phyloP scores from a whole-genome alignment of 2,113 vertebrate genomes.

The Patagioenas fasciata region DNA sequence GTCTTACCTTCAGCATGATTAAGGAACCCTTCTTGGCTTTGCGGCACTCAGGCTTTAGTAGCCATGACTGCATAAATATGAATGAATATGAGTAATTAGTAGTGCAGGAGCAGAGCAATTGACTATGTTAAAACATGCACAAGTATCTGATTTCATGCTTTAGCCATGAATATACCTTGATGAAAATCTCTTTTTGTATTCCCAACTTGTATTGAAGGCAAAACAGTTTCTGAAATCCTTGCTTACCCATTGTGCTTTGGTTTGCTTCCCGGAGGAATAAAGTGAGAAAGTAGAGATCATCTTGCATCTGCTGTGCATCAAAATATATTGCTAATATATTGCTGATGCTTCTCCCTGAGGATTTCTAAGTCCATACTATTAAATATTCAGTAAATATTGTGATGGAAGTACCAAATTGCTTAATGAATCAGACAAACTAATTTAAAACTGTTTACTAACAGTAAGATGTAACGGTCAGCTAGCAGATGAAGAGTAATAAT shows the following conservation, averaged over 20 bases:
- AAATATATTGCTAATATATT: background rate
- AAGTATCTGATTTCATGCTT: background rate
- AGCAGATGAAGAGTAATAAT: background rate
- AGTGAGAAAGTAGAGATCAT: background rate
- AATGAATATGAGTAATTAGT: background rate
- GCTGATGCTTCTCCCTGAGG: background rate
- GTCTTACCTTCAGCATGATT: background rate
- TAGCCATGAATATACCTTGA: background rate
- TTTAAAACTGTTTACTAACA: background rate
- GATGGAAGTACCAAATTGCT: background rate
- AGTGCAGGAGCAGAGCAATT: background rate
- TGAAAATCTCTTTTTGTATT: background rate
- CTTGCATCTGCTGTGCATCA: background rate
- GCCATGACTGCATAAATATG: background rate
- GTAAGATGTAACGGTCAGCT: background rate
- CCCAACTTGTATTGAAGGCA: background rate
- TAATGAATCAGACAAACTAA: background rate
- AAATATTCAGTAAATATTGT: background rate
- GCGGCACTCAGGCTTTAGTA: background rate
- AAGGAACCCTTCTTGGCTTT: background rate
- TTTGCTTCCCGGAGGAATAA: background rate
- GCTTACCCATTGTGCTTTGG: background rate
- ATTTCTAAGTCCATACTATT: background rate
- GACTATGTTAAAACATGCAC: background rate
- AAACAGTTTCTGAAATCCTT: background rate